Evolutionary conservation across 2,113 vertebrate genomes (phyloP).

Genomic region (Strigops habroptila): DNA sequence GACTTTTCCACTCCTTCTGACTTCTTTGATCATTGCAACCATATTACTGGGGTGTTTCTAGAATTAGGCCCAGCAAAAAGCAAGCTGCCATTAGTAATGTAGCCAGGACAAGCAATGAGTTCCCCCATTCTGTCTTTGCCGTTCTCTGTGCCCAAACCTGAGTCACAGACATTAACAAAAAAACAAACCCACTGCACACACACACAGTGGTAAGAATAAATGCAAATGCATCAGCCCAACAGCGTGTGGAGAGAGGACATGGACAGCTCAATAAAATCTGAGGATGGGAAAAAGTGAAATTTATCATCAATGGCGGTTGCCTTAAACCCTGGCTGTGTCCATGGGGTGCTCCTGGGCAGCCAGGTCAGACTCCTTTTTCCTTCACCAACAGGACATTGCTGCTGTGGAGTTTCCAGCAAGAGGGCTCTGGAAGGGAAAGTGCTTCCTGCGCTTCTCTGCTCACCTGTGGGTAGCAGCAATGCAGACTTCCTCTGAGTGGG

Average conservation of each 20-base stretch:
- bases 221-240: not conserved
- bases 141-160: not conserved
- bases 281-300: not conserved
- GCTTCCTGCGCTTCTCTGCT: not conserved
- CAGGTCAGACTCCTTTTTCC: not conserved
- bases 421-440: not conserved
- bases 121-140: not conserved
- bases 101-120: not conserved
- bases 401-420: not conserved
- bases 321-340: not conserved
- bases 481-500: not conserved
- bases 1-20: not conserved
- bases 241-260: not conserved
- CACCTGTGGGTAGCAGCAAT: accelerated
- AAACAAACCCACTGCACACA: not conserved
- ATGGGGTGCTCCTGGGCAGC: not conserved
- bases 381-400: not conserved
- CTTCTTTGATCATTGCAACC: not conserved
- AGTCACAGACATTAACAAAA: not conserved
- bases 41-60: not conserved
- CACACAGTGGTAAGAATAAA: not conserved
- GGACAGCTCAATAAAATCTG: not conserved
- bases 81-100: not conserved
- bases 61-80: not conserved
- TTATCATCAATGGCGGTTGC: not conserved